These are phyloP conservation scores for Enteromius paludinosus DNA, from an alignment of 2,797 vertebrate genomes.

Conservation along the genomic window DNA sequence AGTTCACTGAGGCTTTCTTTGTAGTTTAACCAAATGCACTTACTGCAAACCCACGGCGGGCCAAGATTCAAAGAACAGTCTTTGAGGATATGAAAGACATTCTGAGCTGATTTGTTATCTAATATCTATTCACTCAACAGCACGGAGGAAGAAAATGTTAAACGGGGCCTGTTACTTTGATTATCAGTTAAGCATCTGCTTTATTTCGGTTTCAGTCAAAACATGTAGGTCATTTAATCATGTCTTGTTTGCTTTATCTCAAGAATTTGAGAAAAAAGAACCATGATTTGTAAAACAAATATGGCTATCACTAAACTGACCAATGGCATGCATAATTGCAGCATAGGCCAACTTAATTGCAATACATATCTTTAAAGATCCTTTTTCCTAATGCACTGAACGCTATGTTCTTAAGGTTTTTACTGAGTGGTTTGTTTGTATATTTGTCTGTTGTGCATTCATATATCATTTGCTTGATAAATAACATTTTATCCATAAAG, in stretches of 20 bases:
- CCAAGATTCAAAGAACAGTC: constrained; percentile 62
- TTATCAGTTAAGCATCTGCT: constrained; percentile 55
- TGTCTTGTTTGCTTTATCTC: constrained; percentile 5
- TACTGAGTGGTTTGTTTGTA: not conserved
- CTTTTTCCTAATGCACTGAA: not conserved
- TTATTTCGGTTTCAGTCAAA: constrained; percentile 43
- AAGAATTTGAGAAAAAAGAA: not conserved
- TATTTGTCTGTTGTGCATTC: not conserved
- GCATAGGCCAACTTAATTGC: not conserved
- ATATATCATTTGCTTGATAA: not conserved
- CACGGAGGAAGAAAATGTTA: constrained; percentile 70
- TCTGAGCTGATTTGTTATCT: constrained; percentile 73
- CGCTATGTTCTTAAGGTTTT: not conserved
- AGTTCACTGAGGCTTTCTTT: constrained; percentile 72
- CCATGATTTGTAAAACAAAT: constrained; percentile 12
- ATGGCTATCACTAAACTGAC: not conserved
- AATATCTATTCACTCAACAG: constrained; percentile 71
- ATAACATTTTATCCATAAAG: not conserved
- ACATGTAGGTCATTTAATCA: not conserved
- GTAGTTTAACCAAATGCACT: constrained; percentile 69
- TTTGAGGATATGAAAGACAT: constrained; percentile 68
- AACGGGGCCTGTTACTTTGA: constrained; percentile 32
- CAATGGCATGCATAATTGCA: not conserved
- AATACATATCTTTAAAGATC: not conserved
- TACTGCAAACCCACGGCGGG: constrained; percentile 59